phyloP scores from a whole-genome alignment of 1,140 invertebrate genomes.

The Heliothis subflexa region DNA sequence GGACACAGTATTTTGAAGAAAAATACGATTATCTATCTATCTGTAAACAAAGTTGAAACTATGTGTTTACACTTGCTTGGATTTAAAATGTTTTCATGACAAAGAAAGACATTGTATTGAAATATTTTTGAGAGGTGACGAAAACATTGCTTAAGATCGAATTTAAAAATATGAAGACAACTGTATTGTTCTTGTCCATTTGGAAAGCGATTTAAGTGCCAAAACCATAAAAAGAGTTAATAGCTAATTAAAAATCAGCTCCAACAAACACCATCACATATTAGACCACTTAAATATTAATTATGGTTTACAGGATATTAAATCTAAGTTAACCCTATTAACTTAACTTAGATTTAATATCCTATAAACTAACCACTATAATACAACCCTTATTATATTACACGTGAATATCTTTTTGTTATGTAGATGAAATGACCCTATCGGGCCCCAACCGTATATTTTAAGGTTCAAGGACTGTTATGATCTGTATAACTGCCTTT shows the following conservation, averaged over 20 bases:
- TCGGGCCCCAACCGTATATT: slow-evolving; percentile 33
- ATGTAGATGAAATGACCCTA: slow-evolving; percentile 38
- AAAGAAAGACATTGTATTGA: not conserved
- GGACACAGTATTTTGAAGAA: not conserved
- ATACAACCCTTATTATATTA: slow-evolving; percentile 32
- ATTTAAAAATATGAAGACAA: no score
- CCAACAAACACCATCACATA: slow-evolving; percentile 4
- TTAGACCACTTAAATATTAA: slow-evolving; percentile 22
- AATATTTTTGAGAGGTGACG: not conserved
- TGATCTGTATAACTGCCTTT: slow-evolving; percentile 42
- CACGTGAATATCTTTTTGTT: slow-evolving; percentile 38
- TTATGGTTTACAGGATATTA: no score
- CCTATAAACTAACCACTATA: slow-evolving; percentile 18
- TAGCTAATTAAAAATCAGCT: not conserved
- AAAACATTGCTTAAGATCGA: no score
- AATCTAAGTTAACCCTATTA: not conserved
- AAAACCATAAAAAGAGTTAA: not conserved
- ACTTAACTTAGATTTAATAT: slow-evolving; percentile 13
- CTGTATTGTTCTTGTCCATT: no score
- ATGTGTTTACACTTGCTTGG: no score
- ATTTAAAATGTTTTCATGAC: not conserved
- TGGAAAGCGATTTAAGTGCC: not conserved
- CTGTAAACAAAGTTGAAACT: not conserved
- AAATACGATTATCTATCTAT: not conserved
- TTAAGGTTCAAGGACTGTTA: slow-evolving; percentile 38